phyloP scores from a whole-genome alignment of 2,888 invertebrate genomes.

The Arge pagana region DNA sequence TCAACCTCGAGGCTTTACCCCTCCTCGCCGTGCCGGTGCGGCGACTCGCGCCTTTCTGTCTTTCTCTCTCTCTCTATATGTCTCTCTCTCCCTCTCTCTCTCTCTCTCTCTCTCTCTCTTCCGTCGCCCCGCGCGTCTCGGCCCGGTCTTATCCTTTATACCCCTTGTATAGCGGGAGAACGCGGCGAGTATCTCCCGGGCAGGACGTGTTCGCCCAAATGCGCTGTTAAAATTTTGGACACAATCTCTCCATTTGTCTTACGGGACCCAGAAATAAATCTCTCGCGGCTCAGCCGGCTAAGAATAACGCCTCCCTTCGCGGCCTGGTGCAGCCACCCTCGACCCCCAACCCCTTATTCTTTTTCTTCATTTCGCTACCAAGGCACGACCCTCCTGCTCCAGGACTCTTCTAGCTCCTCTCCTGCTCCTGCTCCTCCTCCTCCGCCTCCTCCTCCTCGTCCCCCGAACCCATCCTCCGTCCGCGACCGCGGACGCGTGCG shows the following conservation, averaged over 20 bases:
- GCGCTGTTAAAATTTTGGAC: conserved; percentile 80
- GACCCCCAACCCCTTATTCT: conserved; percentile 35
- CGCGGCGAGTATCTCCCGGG: conserved; percentile 60
- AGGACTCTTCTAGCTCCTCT: no score
- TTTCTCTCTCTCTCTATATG: no score
- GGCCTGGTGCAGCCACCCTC: conserved; percentile 51
- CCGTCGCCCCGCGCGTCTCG: conserved; percentile 34
- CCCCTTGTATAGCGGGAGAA: conserved; percentile 38
- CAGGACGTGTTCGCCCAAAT: conserved; percentile 62
- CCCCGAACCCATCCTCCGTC: no score
- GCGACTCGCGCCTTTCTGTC: conserved; percentile 20
- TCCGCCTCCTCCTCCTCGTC: conserved; percentile 28
- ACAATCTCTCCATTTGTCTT: conserved; percentile 80
- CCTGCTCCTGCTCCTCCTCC: conserved; percentile 21
- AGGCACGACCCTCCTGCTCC: conserved; percentile 25
- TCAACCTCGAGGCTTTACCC: conserved; percentile 31
- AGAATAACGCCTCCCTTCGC: conserved; percentile 62
- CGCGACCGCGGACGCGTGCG: no score
- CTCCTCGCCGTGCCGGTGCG: conserved; percentile 29
- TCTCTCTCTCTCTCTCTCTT: conserved; percentile 24
- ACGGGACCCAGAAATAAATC: conserved; percentile 75
- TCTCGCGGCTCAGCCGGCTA: conserved; percentile 60
- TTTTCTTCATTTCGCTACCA: conserved; percentile 44
- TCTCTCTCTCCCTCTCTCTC: not conserved
- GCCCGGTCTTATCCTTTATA: conserved; percentile 37